Percentiles rank a stretch among this genome's conserved stretches.
These are phyloP conservation scores for Muscicapa adusta DNA, from an alignment of 2,113 vertebrate species.

Conservation along the genomic window DNA sequence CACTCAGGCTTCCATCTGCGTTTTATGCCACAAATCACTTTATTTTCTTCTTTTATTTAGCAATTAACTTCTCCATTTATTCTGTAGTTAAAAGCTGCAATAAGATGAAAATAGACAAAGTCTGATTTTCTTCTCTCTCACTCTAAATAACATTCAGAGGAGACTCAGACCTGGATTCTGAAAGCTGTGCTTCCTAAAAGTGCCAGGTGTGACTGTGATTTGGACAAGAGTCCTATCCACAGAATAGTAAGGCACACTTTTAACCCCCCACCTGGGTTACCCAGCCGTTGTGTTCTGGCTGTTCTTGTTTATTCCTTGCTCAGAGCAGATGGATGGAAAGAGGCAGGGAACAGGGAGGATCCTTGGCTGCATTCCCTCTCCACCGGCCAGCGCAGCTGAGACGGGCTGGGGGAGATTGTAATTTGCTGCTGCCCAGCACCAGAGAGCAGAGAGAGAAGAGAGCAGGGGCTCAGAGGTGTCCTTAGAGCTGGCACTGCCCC, in stretches of 20 bases:
- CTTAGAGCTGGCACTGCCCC: neutral
- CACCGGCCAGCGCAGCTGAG: conserved; percentile 54
- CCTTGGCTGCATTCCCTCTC: conserved; percentile 44
- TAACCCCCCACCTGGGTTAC: conserved; percentile 37
- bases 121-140: neutral
- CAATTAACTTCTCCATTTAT: conserved; percentile 45
- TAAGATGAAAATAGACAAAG: conserved; percentile 8
- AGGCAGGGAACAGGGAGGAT: conserved; percentile 52
- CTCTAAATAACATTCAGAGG: conserved; percentile 31
- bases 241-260: neutral
- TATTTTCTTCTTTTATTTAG: conserved; percentile 46
- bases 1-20: conserved; percentile 19
- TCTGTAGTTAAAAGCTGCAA: conserved; percentile 39
- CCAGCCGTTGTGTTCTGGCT: conserved; percentile 51
- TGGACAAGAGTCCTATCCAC: neutral
- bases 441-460: neutral
- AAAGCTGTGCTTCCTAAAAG: neutral
- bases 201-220: conserved; percentile 37
- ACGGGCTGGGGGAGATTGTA: neutral
- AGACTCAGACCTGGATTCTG: neutral
- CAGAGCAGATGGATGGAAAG: conserved; percentile 39
- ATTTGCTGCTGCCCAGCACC: conserved; percentile 11
- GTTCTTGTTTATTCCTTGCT: conserved; percentile 49
- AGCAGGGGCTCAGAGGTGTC: neutral
- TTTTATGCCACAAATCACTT: conserved; percentile 18